phyloP scores from a whole-genome alignment of 1,140 invertebrate species.

The Onthophagus taurus region DNA sequence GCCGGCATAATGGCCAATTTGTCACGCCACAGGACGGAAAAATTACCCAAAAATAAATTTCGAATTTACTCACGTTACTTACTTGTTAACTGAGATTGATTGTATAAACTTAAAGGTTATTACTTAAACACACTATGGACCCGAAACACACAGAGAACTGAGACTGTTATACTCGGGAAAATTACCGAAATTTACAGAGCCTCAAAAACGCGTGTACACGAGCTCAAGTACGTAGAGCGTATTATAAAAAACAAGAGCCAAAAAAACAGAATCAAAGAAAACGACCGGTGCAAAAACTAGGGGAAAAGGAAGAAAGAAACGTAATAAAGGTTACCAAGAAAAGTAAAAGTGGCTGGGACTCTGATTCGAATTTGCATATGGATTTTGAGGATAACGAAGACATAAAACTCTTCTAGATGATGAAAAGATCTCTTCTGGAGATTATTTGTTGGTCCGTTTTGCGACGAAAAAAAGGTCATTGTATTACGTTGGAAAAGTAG shows the following conservation, averaged over 20 bases:
- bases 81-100: too few relatives aligned
- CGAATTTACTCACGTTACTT: too few relatives aligned
- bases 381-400: background rate
- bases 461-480: conserved; percentile 14
- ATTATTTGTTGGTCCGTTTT: conserved; percentile 12
- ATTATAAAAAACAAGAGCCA: conserved; percentile 6
- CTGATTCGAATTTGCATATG: background rate
- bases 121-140: too few relatives aligned
- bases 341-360: conserved; percentile 1
- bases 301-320: background rate
- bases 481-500: conserved; percentile 16
- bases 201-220: too few relatives aligned
- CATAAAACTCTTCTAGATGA: conserved; percentile 17
- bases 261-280: conserved; percentile 12
- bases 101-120: too few relatives aligned
- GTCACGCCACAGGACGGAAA: too few relatives aligned
- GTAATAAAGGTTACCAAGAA: conserved; percentile 4
- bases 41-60: too few relatives aligned
- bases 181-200: too few relatives aligned
- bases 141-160: background rate
- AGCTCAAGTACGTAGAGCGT: too few relatives aligned
- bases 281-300: conserved; percentile 11
- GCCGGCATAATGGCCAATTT: too few relatives aligned
- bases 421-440: conserved; percentile 6
- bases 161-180: background rate